Evolutionary conservation across 2,797 vertebrate genomes (phyloP).

Genomic region (Buphagus erythrorhynchus): DNA sequence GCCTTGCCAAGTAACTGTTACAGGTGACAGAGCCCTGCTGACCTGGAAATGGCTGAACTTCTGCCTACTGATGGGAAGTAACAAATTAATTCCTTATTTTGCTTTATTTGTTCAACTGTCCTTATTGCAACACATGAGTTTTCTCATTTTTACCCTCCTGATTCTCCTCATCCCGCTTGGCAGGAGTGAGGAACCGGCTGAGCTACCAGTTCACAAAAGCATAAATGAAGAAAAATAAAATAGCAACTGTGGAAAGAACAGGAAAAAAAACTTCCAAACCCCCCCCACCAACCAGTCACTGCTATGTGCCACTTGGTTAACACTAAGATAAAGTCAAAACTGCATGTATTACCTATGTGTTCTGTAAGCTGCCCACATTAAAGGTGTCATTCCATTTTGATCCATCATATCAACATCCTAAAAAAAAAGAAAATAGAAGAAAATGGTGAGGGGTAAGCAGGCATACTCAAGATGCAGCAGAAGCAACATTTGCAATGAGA

Average conservation of each 20-base stretch:
- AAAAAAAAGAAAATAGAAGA: neutral
- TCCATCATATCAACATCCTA: constrained; percentile 99
- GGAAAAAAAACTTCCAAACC: neutral
- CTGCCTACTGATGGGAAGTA: neutral
- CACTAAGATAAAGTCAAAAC: neutral
- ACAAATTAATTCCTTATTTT: neutral
- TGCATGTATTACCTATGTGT: constrained; percentile 89
- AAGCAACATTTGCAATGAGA: neutral
- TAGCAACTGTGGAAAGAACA: neutral
- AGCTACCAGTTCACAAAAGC: neutral
- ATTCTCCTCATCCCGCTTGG: neutral
- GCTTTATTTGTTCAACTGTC: neutral
- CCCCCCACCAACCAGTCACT: neutral
- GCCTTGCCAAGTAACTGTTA: neutral
- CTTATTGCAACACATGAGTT: fast-evolving
- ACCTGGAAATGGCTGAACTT: neutral
- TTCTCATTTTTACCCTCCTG: neutral
- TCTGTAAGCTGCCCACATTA: constrained; percentile 99
- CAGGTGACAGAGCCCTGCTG: neutral
- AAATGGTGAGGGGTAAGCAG: constrained; percentile 9
- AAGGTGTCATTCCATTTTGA: constrained; percentile 99
- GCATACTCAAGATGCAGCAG: neutral
- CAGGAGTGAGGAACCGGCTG: neutral
- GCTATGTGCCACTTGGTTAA: neutral
- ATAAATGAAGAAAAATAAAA: neutral